phyloP scores from a whole-genome alignment of 2,888 invertebrate species.

The Callimorpha dominula region DNA sequence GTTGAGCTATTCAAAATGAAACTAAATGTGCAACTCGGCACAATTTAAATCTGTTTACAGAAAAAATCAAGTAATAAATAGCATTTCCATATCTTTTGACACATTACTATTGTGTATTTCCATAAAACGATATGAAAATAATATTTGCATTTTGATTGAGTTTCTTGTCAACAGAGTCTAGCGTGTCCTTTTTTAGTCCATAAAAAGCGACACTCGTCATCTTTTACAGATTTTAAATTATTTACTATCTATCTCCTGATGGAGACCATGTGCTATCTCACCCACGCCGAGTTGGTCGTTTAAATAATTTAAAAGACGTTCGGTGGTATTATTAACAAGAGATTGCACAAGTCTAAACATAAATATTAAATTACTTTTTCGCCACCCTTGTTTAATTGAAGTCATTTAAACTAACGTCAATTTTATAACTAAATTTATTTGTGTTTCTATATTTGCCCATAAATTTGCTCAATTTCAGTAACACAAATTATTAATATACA shows the following conservation, averaged over 20 bases:
- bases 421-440: not conserved
- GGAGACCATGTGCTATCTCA: constrained; percentile 13
- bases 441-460: not conserved
- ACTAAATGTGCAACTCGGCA: not conserved
- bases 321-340: constrained; percentile 23
- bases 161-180: not conserved
- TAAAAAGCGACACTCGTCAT: not conserved
- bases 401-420: not conserved
- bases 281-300: constrained; percentile 11
- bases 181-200: not conserved
- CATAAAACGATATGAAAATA: not conserved
- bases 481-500: not conserved
- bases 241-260: constrained; percentile 9
- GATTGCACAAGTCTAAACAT: constrained; percentile 19
- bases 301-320: constrained; percentile 15
- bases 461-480: not conserved
- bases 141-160: not conserved
- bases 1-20: not conserved
- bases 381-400: not conserved
- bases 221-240: constrained; percentile 2
- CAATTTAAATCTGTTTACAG: not conserved
- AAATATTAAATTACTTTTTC: constrained; percentile 18
- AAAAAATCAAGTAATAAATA: not conserved
- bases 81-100: not conserved
- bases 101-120: not conserved